Evolutionary conservation across 2,888 invertebrate species (phyloP).

Genomic region (Chorisops tibialis): DNA sequence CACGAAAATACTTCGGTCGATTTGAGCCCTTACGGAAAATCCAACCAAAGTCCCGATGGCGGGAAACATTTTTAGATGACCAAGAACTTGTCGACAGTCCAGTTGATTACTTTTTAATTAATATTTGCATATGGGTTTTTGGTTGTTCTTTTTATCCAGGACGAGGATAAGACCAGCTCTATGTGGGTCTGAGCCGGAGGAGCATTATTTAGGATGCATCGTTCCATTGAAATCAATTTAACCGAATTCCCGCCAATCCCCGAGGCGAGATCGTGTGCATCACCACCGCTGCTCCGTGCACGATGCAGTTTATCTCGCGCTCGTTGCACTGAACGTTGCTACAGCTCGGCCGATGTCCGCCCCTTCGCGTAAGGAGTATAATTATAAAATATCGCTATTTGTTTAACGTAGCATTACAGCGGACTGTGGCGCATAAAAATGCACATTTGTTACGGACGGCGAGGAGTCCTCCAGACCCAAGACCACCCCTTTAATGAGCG

Average conservation of each 20-base stretch:
- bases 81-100: conserved; percentile 3
- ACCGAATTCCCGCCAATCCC: conserved; percentile 8
- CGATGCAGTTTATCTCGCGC: background rate
- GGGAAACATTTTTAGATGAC: too few species aligned
- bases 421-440: conserved; percentile 9
- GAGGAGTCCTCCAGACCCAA: conserved; percentile 33
- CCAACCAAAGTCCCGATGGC: too few species aligned
- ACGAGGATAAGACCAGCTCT: too few species aligned
- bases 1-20: background rate
- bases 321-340: background rate
- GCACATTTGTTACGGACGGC: conserved; percentile 19
- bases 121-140: conserved; percentile 24
- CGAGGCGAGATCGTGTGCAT: conserved; percentile 14
- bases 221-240: conserved; percentile 25
- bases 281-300: background rate
- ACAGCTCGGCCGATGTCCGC: conserved; percentile 33
- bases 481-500: conserved; percentile 54
- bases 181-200: background rate
- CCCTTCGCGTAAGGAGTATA: conserved; percentile 32
- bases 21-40: too few species aligned
- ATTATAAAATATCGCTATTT: conserved; percentile 36
- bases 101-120: conserved; percentile 30
- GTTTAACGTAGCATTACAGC: conserved; percentile 33
- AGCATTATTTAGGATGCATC: background rate
- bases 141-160: background rate